Conservation (phyloP, 2,797 vertebrate species). For the Oreochromis grahami region DNA sequence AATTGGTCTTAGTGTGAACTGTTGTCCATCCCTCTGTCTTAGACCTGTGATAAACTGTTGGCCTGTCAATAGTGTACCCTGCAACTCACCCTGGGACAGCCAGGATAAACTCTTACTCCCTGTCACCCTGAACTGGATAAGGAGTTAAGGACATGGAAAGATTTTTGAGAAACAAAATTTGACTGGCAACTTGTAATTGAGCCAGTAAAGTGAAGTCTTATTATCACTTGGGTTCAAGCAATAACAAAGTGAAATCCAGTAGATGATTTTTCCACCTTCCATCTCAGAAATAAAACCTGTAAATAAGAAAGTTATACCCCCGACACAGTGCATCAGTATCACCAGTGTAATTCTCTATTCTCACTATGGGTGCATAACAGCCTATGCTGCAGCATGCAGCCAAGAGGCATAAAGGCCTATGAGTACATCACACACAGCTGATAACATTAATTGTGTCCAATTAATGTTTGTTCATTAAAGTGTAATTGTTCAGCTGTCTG, state of each 20-base stretch:
- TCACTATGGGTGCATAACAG: background rate
- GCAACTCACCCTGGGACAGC: background rate
- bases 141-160: background rate
- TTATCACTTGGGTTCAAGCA: background rate
- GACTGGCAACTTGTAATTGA: background rate
- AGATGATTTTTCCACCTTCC: background rate
- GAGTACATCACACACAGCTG: constrained; percentile 15
- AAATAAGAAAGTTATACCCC: background rate
- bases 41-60: background rate
- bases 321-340: background rate
- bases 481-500: constrained; percentile 41
- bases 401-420: constrained; percentile 4
- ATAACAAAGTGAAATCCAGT: background rate
- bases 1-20: background rate
- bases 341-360: background rate
- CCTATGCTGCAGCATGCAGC: constrained; percentile 28
- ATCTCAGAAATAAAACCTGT: background rate
- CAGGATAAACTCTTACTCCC: background rate
- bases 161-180: background rate
- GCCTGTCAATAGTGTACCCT: background rate
- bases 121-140: background rate
- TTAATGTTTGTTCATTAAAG: constrained; percentile 56
- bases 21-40: background rate
- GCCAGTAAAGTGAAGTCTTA: background rate
- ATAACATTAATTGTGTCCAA: constrained; percentile 49